phyloP scores from a whole-genome alignment of 2,888 invertebrate species.

The Aspidiotus destructor region DNA sequence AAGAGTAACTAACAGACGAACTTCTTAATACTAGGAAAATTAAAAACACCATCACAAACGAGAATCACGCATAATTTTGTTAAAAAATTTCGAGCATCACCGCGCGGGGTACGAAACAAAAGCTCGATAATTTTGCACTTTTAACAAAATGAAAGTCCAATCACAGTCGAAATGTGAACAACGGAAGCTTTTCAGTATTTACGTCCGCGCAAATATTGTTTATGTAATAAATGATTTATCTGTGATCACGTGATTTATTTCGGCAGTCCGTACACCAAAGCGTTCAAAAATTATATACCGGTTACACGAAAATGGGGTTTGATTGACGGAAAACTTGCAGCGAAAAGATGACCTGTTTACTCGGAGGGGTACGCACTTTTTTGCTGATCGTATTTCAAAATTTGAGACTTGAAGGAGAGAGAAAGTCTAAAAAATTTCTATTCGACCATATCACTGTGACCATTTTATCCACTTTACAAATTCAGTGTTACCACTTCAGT shows the following conservation, averaged over 20 bases:
- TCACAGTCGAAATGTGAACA: conserved; percentile 28
- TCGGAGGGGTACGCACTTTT: too few relatives aligned
- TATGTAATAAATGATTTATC: conserved; percentile 11
- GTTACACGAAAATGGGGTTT: too few relatives aligned
- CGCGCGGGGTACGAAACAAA: conserved; percentile 31
- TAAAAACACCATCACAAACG: conserved; percentile 27
- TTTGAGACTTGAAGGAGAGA: too few relatives aligned
- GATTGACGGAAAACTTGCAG: too few relatives aligned
- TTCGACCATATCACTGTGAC: too few relatives aligned
- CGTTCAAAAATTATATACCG: too few relatives aligned
- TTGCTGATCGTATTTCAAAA: too few relatives aligned
- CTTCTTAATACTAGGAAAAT: conserved; percentile 7
- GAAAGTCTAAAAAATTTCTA: too few relatives aligned
- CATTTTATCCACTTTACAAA: too few relatives aligned
- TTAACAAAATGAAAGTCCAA: conserved; percentile 32
- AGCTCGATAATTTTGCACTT: conserved; percentile 32
- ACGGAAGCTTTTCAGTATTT: conserved; percentile 28
- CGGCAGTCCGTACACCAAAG: background rate
- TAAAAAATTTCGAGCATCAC: conserved; percentile 16
- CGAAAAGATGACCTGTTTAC: too few relatives aligned
- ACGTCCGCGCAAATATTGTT: background rate
- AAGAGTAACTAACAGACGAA: conserved; percentile 4
- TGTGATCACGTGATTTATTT: conserved; percentile 23
- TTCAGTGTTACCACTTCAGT: too few relatives aligned
- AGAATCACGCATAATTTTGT: conserved; percentile 26